Evolutionary conservation across 2,113 vertebrate species (phyloP).

Genomic region (Phaethon lepturus): DNA sequence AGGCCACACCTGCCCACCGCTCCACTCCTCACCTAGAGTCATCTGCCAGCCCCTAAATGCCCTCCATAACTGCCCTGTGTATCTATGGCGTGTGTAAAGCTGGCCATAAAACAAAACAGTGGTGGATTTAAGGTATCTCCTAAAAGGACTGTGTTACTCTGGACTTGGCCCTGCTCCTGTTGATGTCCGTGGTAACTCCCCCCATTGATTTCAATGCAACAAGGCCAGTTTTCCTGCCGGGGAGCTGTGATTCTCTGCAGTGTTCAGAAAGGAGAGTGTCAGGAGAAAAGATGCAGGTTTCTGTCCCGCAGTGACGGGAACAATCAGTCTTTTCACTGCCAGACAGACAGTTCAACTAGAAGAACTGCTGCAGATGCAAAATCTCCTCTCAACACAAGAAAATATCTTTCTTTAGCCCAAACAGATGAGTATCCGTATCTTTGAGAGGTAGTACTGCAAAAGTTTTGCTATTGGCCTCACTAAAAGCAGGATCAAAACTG

Average conservation of each 20-base stretch:
- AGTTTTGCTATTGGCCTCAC: neutral
- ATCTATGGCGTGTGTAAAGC: rapidly evolving
- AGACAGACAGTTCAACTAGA: neutral
- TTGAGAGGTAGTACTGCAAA: neutral
- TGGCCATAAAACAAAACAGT: neutral
- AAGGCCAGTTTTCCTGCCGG: neutral
- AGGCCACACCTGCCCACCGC: neutral
- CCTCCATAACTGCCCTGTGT: rapidly evolving
- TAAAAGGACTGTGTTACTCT: neutral
- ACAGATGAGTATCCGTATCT: neutral
- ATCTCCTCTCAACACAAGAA: neutral
- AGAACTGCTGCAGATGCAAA: neutral
- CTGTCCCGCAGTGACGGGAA: neutral
- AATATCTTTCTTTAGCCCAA: neutral
- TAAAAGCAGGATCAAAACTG: neutral
- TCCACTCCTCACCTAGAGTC: rapidly evolving
- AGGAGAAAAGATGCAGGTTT: neutral
- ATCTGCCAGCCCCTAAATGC: neutral
- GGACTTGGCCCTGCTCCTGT: neutral
- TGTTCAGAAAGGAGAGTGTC: neutral
- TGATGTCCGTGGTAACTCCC: neutral
- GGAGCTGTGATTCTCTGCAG: neutral
- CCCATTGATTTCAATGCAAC: neutral
- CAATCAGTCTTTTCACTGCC: neutral
- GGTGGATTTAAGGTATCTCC: neutral